Evolutionary conservation across 2,888 invertebrate species (phyloP).

Genomic region (Drosophila percnosoma): DNA sequence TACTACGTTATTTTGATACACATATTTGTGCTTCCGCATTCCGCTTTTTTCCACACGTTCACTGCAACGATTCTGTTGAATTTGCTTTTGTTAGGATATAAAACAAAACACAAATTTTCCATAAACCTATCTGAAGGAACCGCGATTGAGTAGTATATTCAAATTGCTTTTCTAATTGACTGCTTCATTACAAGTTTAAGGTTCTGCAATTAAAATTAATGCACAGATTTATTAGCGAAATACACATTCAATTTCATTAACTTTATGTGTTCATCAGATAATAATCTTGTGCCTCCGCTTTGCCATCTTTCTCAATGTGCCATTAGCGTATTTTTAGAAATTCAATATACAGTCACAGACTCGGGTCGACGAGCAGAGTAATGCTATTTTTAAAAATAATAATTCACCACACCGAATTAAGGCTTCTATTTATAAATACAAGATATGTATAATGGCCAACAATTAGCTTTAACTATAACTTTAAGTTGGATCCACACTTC

Average conservation of each 20-base stretch:
- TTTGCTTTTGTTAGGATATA: background rate
- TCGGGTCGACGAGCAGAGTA: slow-evolving; percentile 8
- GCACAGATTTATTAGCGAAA: slow-evolving; percentile 53
- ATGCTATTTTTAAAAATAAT: slow-evolving; percentile 56
- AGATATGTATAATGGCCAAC: slow-evolving; percentile 57
- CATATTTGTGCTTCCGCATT: slow-evolving; percentile 49
- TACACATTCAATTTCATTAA: slow-evolving; percentile 51
- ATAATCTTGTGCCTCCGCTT: slow-evolving; percentile 14
- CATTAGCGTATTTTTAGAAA: slow-evolving; percentile 51
- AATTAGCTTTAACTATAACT: slow-evolving; percentile 54
- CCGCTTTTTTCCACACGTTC: slow-evolving; percentile 38
- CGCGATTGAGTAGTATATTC: slow-evolving; percentile 9
- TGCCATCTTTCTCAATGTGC: slow-evolving; percentile 9
- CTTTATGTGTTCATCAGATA: slow-evolving; percentile 26
- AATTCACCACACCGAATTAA: slow-evolving; percentile 53
- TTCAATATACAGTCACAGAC: slow-evolving; percentile 33
- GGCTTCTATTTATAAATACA: slow-evolving; percentile 69
- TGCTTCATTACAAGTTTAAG: slow-evolving; percentile 28
- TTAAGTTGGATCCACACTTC: slow-evolving; percentile 38
- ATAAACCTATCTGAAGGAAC: background rate
- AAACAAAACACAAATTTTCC: background rate
- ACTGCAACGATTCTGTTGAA: slow-evolving; percentile 32
- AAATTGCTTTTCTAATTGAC: slow-evolving; percentile 40
- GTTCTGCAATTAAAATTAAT: slow-evolving; percentile 48
- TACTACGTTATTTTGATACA: slow-evolving; percentile 52